These are phyloP conservation scores for Cynocephalus volans DNA, from an alignment of 2,113 vertebrate species.

Conservation along the genomic window DNA sequence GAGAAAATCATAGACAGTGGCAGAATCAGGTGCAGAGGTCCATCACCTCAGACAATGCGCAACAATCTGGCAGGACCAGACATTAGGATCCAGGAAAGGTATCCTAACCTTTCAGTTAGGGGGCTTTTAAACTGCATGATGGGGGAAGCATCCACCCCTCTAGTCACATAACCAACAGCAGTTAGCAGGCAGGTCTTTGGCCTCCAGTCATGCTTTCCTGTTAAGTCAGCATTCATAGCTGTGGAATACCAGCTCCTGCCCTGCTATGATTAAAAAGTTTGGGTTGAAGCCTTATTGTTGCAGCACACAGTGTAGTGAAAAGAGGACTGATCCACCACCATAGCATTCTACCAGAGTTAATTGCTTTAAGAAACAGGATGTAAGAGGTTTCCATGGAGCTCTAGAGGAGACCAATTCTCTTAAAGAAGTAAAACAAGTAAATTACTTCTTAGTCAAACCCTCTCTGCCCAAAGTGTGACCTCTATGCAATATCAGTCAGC, in stretches of 20 bases:
- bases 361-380: neutral
- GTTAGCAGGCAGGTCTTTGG: neutral
- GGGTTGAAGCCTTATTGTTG: neutral
- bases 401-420: neutral
- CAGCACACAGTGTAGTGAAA: neutral
- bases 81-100: neutral
- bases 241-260: neutral
- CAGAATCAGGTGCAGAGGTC: neutral
- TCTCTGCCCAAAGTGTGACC: neutral
- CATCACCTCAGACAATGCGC: neutral
- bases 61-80: neutral
- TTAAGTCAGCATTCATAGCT: neutral
- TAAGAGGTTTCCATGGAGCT: neutral
- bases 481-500: neutral
- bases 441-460: neutral
- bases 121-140: neutral
- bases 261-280: neutral
- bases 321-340: fast-evolving
- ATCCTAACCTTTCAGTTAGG: neutral
- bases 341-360: too few species aligned
- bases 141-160: neutral
- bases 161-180: neutral
- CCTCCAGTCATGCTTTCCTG: neutral
- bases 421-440: neutral
- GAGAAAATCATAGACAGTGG: neutral